These are phyloP conservation scores for Lacanobia oleracea DNA, from an alignment of 2,888 invertebrate genomes.

Conservation along the genomic window DNA sequence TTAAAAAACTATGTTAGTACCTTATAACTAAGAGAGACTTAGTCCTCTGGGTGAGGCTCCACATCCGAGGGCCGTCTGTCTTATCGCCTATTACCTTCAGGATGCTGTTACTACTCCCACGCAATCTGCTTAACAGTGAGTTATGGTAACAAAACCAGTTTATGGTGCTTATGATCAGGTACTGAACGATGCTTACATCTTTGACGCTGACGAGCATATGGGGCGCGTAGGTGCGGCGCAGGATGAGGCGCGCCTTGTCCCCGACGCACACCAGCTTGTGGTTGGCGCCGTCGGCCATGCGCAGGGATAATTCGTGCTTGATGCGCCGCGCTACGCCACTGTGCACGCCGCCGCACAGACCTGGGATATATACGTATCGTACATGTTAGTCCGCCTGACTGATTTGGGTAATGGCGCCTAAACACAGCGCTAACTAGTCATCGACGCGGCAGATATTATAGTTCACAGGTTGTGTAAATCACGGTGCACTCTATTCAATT, in stretches of 20 bases:
- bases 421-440: background rate
- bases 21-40: too few relatives aligned
- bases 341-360: conserved; percentile 95
- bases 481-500: too few relatives aligned
- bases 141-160: too few relatives aligned
- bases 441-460: too few relatives aligned
- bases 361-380: conserved; percentile 71
- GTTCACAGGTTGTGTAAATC: too few relatives aligned
- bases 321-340: conserved; percentile 92
- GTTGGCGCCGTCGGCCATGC: conserved; percentile 72
- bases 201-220: conserved; percentile 92
- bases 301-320: conserved; percentile 83
- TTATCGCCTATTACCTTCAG: too few relatives aligned
- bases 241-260: conserved; percentile 92
- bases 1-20: too few relatives aligned
- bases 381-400: background rate
- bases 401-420: background rate
- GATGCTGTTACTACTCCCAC: too few relatives aligned
- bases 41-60: too few relatives aligned
- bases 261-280: conserved; percentile 92
- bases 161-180: background rate
- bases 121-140: too few relatives aligned
- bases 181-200: conserved; percentile 78
- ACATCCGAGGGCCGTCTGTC: too few relatives aligned
- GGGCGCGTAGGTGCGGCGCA: conserved; percentile 84